phyloP scores from a whole-genome alignment of 1,140 invertebrate genomes.

The Drosophila triauraria region DNA sequence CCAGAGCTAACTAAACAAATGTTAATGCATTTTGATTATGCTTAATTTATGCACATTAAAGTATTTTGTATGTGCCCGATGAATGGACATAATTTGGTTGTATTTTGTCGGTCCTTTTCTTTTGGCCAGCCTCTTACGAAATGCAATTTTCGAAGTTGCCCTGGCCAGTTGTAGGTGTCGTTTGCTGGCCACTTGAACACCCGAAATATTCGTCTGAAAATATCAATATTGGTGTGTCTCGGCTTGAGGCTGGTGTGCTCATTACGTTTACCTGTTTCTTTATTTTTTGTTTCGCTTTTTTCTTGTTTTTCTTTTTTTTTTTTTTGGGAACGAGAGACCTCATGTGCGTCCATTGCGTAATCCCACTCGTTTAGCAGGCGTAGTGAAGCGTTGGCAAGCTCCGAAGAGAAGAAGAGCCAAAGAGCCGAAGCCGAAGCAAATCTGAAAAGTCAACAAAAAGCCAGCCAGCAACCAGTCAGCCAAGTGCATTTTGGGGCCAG shows the following conservation, averaged over 20 bases:
- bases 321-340: constrained; percentile 38
- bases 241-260: constrained; percentile 54
- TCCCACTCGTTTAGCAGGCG: constrained; percentile 74
- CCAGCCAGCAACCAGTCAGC: constrained; percentile 48
- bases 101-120: constrained; percentile 22
- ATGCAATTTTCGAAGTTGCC: constrained; percentile 48
- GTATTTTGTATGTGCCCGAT: constrained; percentile 35
- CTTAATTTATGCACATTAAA: constrained; percentile 74
- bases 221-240: constrained; percentile 77
- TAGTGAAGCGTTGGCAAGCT: constrained; percentile 68
- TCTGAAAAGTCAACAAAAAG: constrained; percentile 77
- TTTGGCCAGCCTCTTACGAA: constrained; percentile 60
- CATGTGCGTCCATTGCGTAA: constrained; percentile 80
- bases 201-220: constrained; percentile 68
- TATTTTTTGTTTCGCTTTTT: constrained; percentile 14
- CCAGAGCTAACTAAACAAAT: constrained; percentile 67
- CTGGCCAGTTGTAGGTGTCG: constrained; percentile 69
- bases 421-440: constrained; percentile 50
- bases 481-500: constrained; percentile 66
- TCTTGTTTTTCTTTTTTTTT: constrained; percentile 4
- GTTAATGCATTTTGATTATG: constrained; percentile 80
- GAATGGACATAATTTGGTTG: constrained; percentile 63
- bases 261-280: constrained; percentile 73
- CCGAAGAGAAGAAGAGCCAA: constrained; percentile 55
- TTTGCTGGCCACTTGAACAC: constrained; percentile 46